Evolutionary conservation across 2,888 invertebrate species (phyloP).

Genomic region (Fissipunctia ypsillon): DNA sequence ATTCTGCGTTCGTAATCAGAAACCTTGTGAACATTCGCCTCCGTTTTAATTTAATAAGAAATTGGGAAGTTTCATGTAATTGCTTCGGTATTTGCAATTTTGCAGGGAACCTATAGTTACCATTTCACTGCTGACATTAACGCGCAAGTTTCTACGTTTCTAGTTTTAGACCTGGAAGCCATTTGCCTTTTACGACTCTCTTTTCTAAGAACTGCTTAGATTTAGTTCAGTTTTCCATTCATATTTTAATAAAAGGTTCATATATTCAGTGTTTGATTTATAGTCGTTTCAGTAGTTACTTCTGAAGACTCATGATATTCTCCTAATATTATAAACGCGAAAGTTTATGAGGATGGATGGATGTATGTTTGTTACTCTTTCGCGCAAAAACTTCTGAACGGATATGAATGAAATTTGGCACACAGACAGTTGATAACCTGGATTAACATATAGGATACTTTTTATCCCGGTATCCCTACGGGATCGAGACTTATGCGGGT

Average conservation of each 20-base stretch:
- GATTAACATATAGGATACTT: too few species aligned
- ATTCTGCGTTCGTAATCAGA: slow-evolving; percentile 50
- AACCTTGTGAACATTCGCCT: slow-evolving; percentile 33
- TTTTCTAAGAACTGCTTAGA: slow-evolving; percentile 31
- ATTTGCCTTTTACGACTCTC: slow-evolving; percentile 33
- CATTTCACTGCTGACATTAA: slow-evolving; percentile 41
- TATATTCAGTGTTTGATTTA: slow-evolving; percentile 17
- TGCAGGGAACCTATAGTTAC: slow-evolving; percentile 30
- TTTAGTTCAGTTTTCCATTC: slow-evolving; percentile 18
- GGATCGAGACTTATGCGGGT: too few species aligned
- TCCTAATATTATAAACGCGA: too few species aligned
- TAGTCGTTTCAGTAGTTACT: not conserved
- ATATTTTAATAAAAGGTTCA: slow-evolving; percentile 5
- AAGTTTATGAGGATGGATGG: too few species aligned
- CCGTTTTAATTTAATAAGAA: slow-evolving; percentile 48
- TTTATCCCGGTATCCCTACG: too few species aligned
- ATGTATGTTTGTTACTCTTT: too few species aligned
- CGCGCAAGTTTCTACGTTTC: slow-evolving; percentile 39
- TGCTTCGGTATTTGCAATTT: slow-evolving; percentile 45
- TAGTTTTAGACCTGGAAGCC: slow-evolving; percentile 27
- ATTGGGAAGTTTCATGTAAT: slow-evolving; percentile 43
- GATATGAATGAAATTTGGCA: too few species aligned
- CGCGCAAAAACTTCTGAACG: too few species aligned
- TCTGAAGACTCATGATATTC: not conserved
- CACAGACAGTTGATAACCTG: too few species aligned